phyloP scores from a whole-genome alignment of 2,888 invertebrate species.

The Hydrotaea cyrtoneurina region DNA sequence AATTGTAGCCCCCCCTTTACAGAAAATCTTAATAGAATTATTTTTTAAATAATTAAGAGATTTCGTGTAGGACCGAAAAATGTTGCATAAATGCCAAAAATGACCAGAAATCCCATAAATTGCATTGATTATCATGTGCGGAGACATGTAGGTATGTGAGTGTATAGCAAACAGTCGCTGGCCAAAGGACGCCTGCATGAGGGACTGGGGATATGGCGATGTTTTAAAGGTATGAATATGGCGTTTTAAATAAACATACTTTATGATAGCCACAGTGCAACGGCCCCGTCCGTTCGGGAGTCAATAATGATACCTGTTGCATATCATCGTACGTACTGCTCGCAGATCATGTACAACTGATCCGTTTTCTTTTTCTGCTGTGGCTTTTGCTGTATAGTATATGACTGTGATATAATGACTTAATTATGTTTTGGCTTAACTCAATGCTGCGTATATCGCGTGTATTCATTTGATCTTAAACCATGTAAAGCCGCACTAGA shows the following conservation, averaged over 20 bases:
- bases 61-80: conserved; percentile 24
- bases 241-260: conserved; percentile 64
- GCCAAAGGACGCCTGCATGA: background rate
- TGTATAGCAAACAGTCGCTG: background rate
- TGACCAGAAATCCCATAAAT: conserved; percentile 57
- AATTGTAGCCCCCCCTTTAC: background rate
- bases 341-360: background rate
- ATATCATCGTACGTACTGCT: conserved; percentile 16
- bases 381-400: conserved; percentile 22
- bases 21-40: conserved; percentile 28
- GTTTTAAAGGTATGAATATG: conserved; percentile 49
- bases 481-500: conserved; percentile 47
- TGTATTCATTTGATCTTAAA: conserved; percentile 56
- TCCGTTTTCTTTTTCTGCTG: background rate
- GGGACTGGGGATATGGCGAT: conserved; percentile 24
- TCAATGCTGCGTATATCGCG: conserved; percentile 18
- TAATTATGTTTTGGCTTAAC: conserved; percentile 63
- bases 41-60: conserved; percentile 63
- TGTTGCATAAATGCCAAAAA: conserved; percentile 55
- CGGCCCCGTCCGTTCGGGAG: background rate
- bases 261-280: conserved; percentile 52
- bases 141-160: background rate
- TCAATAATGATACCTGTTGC: conserved; percentile 27
- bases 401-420: conserved; percentile 60
- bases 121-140: conserved; percentile 60